Evolutionary conservation across 2,797 vertebrate species (phyloP).

Genomic region (Tapirus indicus): DNA sequence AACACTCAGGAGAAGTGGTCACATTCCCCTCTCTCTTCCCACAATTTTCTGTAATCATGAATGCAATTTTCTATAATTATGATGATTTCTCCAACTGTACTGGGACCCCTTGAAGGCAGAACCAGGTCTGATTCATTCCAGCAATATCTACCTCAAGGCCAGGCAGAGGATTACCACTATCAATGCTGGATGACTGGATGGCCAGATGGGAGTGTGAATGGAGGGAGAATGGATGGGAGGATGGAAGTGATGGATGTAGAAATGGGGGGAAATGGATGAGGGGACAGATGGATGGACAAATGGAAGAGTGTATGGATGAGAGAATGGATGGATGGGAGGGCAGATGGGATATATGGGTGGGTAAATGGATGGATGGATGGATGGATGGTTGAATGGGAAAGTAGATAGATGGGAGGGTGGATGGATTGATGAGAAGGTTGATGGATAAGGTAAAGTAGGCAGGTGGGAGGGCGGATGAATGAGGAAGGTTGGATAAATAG

Average conservation of each 20-base stretch:
- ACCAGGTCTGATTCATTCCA: neutral
- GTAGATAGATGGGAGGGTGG: neutral
- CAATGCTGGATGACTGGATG: neutral
- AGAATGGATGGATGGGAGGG: neutral
- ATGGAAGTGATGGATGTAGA: neutral
- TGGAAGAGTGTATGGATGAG: neutral
- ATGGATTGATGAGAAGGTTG: neutral
- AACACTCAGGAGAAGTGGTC: neutral
- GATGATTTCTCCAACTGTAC: neutral
- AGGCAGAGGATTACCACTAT: neutral
- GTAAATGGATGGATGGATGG: no score
- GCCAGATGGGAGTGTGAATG: neutral
- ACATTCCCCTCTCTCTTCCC: neutral
- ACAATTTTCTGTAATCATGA: neutral
- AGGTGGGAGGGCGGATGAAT: neutral
- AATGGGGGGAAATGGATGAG: neutral
- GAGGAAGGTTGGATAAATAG: neutral
- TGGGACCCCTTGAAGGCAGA: constrained; percentile 14
- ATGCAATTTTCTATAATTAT: neutral
- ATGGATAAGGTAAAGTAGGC: neutral
- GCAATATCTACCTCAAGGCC: neutral
- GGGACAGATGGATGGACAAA: neutral
- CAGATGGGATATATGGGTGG: neutral
- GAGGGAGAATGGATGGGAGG: neutral
- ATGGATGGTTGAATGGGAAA: neutral